Base-by-base conservation (phyloP, 1,140 invertebrate genomes). In the Drosophila azteca region DNA sequence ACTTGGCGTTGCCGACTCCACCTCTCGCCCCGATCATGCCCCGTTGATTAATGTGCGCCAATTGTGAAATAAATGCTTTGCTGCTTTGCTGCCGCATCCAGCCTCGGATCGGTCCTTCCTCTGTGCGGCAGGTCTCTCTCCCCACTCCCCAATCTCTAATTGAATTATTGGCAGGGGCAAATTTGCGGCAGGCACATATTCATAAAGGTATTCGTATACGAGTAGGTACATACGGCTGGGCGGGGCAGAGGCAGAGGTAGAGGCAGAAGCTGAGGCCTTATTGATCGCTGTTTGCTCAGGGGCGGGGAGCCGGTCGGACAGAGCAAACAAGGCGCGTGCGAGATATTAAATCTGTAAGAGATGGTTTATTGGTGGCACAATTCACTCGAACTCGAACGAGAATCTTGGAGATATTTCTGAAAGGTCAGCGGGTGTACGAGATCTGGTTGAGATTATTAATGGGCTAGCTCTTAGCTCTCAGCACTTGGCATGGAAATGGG, bases 101-200 rank as follows among this genome's bases (percentile, higher is more conserved):
- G 26, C 46, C 76, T 13, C 48, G 24, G 26, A 35, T 46, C 35
- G 49, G 52, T 35, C 55, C 58, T 15, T 31, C 48, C 24, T 26
- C 24, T 4, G 24, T 29, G 58, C 49, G 58, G 26, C 6, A 41
- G 24, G 17, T 46, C 46, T 49, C 48, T 41, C 59, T 53, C 17
- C 17, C 17, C 17, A 20, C 22, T 26, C 52, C 41, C 29, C 24
- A 13, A 68, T 57, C 59, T 64, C 78, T 88, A 88, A 88, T 88
- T 88, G 84, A 88, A 88, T 88, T 88, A 88, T 88, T 88, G 83
- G 84, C 76, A 83, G 84, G 63, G 76, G 83, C 83, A 83, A 69
- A 83, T 88, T 88, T 76, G 64, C 73, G 84, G 79, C 79, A 60
- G 66, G 41, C 66, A 49, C 52, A 69, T 69, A 68, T 69, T 69